phyloP scores from a whole-genome alignment of 1,140 invertebrate genomes.

The Heliconius melpomene region DNA sequence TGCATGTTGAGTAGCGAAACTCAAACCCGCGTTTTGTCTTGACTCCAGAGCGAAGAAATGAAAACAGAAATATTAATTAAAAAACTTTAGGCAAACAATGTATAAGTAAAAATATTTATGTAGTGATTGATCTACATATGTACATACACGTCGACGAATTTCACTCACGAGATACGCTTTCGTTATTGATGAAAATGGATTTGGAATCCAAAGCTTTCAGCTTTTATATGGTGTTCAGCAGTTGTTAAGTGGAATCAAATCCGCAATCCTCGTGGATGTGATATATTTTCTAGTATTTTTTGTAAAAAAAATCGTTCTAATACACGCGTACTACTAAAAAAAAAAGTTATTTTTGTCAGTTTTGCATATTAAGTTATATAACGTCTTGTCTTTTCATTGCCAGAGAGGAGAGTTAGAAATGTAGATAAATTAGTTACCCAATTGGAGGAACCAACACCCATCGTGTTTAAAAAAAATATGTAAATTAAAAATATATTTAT shows the following conservation, averaged over 20 bases:
- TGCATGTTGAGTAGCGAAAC: too few species aligned
- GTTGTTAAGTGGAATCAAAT: constrained; percentile 30
- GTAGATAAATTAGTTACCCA: too few species aligned
- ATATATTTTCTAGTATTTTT: background rate
- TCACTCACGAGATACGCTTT: constrained; percentile 17
- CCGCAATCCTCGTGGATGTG: background rate
- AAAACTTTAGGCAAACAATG: background rate
- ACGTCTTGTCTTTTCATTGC: too few species aligned
- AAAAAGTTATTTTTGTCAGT: too few species aligned
- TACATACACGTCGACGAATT: background rate
- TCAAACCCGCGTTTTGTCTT: too few species aligned
- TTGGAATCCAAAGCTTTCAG: constrained; percentile 22
- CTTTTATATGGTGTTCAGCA: constrained; percentile 25
- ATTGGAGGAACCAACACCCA: too few species aligned
- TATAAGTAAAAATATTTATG: background rate
- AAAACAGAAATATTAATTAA: background rate
- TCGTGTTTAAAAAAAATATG: too few species aligned
- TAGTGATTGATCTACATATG: background rate
- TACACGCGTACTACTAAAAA: background rate
- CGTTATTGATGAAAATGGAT: constrained; percentile 27
- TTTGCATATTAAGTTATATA: too few species aligned
- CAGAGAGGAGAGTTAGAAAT: too few species aligned
- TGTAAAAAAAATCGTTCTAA: background rate
- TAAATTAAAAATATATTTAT: background rate
- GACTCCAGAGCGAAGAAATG: too few species aligned